Evolutionary conservation across 1,140 invertebrate genomes (phyloP).

Genomic region (Lucilia sericata): DNA sequence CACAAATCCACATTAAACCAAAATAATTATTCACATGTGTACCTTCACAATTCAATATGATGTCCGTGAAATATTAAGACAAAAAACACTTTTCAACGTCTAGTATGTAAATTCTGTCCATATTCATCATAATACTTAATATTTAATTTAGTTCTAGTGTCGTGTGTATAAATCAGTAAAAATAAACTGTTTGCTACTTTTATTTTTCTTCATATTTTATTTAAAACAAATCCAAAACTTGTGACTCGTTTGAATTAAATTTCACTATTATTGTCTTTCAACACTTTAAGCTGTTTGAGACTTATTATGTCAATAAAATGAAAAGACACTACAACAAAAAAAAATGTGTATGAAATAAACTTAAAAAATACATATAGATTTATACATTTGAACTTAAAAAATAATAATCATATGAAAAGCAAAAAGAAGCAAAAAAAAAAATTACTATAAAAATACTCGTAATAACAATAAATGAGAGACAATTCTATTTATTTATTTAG

Average conservation of each 20-base stretch:
- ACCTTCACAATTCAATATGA: too few relatives aligned
- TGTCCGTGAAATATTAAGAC: too few relatives aligned
- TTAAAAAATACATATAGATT: neutral
- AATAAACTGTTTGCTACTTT: neutral
- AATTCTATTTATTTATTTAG: conserved; percentile 22
- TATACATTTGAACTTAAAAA: neutral
- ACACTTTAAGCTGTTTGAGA: conserved; percentile 42
- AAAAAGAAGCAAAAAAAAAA: neutral
- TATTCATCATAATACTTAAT: neutral
- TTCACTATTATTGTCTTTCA: conserved; percentile 22
- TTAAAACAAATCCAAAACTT: conserved; percentile 3
- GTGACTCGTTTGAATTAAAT: conserved; percentile 41
- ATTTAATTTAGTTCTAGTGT: conserved; percentile 4
- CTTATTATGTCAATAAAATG: conserved; percentile 41
- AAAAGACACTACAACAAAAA: neutral
- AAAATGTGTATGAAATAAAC: neutral
- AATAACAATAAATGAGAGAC: conserved; percentile 1
- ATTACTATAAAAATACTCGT: neutral
- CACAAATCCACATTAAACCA: too few relatives aligned
- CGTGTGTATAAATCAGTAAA: too few relatives aligned
- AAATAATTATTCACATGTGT: too few relatives aligned
- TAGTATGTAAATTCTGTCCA: too few relatives aligned
- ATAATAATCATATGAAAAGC: neutral
- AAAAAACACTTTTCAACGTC: too few relatives aligned
- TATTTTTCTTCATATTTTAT: too few relatives aligned